Evolutionary conservation across 1,140 invertebrate genomes (phyloP).

Genomic region (Spodoptera litura): DNA sequence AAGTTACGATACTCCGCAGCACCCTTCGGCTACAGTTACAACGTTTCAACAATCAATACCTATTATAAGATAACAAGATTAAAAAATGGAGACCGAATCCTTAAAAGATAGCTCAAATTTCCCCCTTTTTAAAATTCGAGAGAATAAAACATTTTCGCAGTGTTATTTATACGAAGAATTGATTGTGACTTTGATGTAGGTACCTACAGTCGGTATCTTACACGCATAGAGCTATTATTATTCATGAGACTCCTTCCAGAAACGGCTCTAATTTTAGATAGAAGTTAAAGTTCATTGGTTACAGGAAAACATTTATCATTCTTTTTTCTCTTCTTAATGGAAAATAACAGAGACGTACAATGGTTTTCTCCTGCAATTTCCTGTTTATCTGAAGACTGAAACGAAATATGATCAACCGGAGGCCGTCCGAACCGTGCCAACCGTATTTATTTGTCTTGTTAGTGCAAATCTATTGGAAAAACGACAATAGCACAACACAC

Average conservation of each 20-base stretch:
- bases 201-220: not conserved
- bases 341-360: constrained; percentile 41
- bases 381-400: constrained; percentile 58
- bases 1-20: constrained; percentile 21
- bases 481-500: constrained; percentile 54
- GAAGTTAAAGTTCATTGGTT: constrained; percentile 28
- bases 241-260: not conserved
- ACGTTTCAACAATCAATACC: constrained; percentile 1
- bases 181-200: not conserved
- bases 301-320: not conserved
- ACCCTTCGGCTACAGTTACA: not conserved
- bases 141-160: not conserved
- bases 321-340: constrained; percentile 26
- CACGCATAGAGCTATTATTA: not conserved
- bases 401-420: constrained; percentile 65
- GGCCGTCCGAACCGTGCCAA: constrained; percentile 39
- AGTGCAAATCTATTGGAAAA: constrained; percentile 69
- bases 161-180: constrained; percentile 4
- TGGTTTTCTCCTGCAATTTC: constrained; percentile 54
- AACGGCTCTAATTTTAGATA: not conserved
- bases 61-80: constrained; percentile 19
- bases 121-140: not conserved
- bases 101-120: not conserved
- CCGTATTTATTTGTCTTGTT: constrained; percentile 71
- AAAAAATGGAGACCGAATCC: not conserved